A percentile compares a stretch with the other conserved stretches of the same genome.
phyloP scores from a whole-genome alignment of 2,113 vertebrate species.

The Pongo pygmaeus region DNA sequence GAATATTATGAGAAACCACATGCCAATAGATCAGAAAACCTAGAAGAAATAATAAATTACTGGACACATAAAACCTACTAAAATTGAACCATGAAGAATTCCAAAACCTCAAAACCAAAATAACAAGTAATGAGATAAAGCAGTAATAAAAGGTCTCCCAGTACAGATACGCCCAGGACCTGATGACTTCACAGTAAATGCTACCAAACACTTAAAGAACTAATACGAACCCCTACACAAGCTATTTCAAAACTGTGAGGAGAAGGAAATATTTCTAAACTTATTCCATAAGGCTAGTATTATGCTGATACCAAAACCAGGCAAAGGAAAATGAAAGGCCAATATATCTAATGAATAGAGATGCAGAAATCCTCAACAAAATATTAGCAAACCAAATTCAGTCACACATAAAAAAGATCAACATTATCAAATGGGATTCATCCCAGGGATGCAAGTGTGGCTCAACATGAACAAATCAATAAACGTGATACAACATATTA shows the following conservation, averaged over 20 bases:
- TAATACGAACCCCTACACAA: neutral
- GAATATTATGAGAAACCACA: no score
- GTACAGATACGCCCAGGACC: neutral
- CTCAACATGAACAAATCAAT: neutral
- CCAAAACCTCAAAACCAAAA: neutral
- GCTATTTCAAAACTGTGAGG: neutral
- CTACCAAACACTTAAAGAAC: neutral
- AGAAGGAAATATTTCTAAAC: neutral
- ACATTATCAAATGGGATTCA: neutral
- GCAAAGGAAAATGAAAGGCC: neutral
- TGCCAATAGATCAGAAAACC: no score
- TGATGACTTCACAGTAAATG: neutral
- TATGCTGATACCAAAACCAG: neutral
- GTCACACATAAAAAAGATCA: neutral
- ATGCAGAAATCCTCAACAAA: neutral
- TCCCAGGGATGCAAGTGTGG: neutral
- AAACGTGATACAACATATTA: neutral
- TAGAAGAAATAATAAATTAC: no score
- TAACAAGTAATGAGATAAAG: neutral
- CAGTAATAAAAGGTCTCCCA: neutral
- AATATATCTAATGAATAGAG: neutral
- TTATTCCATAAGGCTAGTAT: neutral
- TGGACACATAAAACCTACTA: no score
- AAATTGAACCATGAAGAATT: no score
- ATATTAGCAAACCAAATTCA: neutral